phyloP scores from a whole-genome alignment of 1,140 invertebrate genomes.

The Phymastichus coffea region DNA sequence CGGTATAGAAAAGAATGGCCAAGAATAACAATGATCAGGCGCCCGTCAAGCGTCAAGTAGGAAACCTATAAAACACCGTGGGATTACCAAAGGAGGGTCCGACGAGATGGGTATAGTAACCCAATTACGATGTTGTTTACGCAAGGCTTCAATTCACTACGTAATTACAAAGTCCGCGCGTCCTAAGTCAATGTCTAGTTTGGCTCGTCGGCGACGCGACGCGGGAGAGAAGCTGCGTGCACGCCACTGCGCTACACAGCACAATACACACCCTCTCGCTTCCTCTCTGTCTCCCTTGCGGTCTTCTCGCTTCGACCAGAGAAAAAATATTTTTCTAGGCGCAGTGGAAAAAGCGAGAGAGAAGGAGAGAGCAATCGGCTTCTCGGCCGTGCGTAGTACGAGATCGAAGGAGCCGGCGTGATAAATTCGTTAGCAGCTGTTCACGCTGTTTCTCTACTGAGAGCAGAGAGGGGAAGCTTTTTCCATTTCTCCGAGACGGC shows the following conservation, averaged over 20 bases:
- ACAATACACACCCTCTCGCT: too few relatives aligned
- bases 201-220: too few relatives aligned
- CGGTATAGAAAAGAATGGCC: too few relatives aligned
- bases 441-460: neutral
- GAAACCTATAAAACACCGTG: neutral
- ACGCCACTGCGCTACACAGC: too few relatives aligned
- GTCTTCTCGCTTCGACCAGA: constrained; percentile 11
- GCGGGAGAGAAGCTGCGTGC: too few relatives aligned
- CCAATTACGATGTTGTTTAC: constrained; percentile 38
- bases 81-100: constrained; percentile 1
- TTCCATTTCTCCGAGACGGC: constrained; percentile 3
- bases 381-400: neutral
- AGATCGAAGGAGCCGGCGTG: constrained; percentile 1
- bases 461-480: neutral
- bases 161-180: constrained; percentile 37
- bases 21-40: neutral
- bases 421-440: constrained; percentile 19
- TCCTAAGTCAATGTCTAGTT: constrained; percentile 42
- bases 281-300: constrained; percentile 1
- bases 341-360: too few relatives aligned
- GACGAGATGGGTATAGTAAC: constrained; percentile 19
- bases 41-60: neutral
- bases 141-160: constrained; percentile 30
- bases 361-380: neutral
- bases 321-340: constrained; percentile 36